Conservation (phyloP, 2,797 vertebrate genomes). For the Pseudochromis fuscus region DNA sequence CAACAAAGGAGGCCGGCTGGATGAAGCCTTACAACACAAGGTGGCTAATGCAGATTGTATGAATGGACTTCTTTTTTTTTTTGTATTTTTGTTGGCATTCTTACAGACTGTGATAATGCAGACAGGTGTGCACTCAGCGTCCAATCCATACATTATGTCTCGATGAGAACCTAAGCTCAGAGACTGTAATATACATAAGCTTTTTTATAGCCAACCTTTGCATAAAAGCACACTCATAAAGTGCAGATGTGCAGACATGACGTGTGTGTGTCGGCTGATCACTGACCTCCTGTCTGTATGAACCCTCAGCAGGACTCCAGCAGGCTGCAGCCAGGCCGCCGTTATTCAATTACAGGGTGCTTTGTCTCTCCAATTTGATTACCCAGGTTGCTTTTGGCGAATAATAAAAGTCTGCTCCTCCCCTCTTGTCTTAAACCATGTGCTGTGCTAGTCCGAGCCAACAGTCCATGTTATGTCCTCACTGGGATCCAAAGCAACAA, state of each 20-base stretch:
- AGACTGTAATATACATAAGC: too few species aligned
- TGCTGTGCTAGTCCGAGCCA: conserved; percentile 28
- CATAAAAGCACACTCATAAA: neutral
- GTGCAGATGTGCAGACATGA: conserved; percentile 22
- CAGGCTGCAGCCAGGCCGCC: conserved; percentile 31
- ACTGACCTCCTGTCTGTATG: conserved; percentile 17
- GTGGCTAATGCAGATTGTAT: too few species aligned
- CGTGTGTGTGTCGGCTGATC: conserved; percentile 1
- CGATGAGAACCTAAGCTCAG: too few species aligned
- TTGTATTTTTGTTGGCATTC: too few species aligned
- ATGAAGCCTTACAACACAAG: too few species aligned
- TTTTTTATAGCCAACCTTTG: too few species aligned
- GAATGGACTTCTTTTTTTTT: too few species aligned
- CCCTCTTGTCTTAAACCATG: conserved; percentile 47
- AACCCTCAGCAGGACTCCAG: conserved; percentile 14
- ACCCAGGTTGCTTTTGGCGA: conserved; percentile 62
- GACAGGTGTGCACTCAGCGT: too few species aligned
- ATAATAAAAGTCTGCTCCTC: conserved; percentile 49
- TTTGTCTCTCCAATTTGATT: conserved; percentile 73
- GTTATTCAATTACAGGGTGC: conserved; percentile 70
- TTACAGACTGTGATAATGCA: too few species aligned
- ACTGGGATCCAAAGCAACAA: conserved; percentile 45
- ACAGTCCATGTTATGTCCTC: conserved; percentile 43
- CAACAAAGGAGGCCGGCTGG: too few species aligned
- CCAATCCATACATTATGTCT: too few species aligned